Evolutionary conservation across 2,797 vertebrate species (phyloP), one percentile per base, ranked within the genome.

Genomic region (Moxostoma hubbsi): DNA sequence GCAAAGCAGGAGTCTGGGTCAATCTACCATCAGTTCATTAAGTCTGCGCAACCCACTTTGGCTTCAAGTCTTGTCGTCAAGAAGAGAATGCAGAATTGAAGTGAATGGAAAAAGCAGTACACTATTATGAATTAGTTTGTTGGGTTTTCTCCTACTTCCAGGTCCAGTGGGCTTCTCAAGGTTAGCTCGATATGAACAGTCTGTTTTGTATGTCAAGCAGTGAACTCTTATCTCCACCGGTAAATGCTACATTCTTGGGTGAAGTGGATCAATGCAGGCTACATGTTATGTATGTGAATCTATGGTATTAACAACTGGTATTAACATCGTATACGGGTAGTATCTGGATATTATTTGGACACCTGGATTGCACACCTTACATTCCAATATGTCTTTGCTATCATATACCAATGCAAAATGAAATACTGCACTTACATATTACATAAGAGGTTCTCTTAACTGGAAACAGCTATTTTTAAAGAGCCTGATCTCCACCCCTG

Each of bases 71-170:
- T 53, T 43, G 49, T 55, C 46, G 43, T 61, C 64, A 68, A 57
- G 45, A 66, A 53, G 12, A 12, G 59, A 74, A 54, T 46, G 16
- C 10, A 9, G 18, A 61, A 74, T 63, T 63, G 24, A 63, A 16
- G 24, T 69, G 36, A 71, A 46, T 10, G n/a, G 2, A 13, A 54
- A 13, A 55, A 62, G 13, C 6, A 1, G 6, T 16, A 6, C 36
- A 36, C 36, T 12, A 2, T 13, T 43, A 57, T 63, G 43, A 7
- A 6, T 12, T 61, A 6, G 11, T 11, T 2, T 3, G 1, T 36
- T 61, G 5, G 36, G 24, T 9, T 36, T 45, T 24, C 5, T 16
- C 9, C 13, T 1, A 4, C 7, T 36, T n/a, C 51, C 8, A 7
- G 8, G 13, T 45, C 50, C n/a, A 18, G 4, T 71, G 54, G 69